Conservation (phyloP, 2,113 vertebrate species). For the Lagopus muta region DNA sequence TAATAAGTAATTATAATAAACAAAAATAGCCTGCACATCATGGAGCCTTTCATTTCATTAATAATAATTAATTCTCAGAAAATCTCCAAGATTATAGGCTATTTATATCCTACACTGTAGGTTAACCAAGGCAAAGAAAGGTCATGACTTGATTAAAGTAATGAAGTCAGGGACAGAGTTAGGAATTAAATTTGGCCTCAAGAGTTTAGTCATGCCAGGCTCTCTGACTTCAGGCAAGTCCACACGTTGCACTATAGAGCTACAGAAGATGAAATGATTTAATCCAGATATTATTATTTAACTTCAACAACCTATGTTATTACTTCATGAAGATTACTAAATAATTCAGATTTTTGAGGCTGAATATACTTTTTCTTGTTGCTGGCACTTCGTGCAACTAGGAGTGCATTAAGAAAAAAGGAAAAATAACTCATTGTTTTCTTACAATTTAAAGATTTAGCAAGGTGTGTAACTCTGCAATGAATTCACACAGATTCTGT, state of each 20-base stretch:
- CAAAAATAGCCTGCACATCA: conserved; percentile 31
- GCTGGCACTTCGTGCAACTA: background rate
- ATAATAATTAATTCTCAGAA: conserved; percentile 42
- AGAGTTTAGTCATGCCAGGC: background rate
- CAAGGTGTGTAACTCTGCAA: background rate
- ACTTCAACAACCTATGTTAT: conserved; percentile 8
- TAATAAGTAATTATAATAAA: conserved; percentile 37
- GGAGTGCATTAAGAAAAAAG: conserved; percentile 13
- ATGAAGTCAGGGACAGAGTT: background rate
- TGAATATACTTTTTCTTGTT: conserved; percentile 10
- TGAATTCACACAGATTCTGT: background rate
- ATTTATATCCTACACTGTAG: conserved; percentile 16
- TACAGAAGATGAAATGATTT: conserved; percentile 34
- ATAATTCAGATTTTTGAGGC: conserved; percentile 30
- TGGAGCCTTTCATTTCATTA: conserved; percentile 25
- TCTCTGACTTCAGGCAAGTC: conserved; percentile 4
- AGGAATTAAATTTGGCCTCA: background rate
- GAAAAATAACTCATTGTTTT: conserved; percentile 2
- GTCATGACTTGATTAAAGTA: conserved; percentile 17
- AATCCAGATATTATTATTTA: conserved; percentile 40
- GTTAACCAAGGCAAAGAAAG: conserved; percentile 27
- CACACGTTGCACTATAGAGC: background rate
- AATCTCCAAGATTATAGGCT: conserved; percentile 2
- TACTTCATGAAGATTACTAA: conserved; percentile 49
- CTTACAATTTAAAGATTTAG: conserved; percentile 20